Percentiles rank a stretch among this genome's conserved stretches.
These are phyloP conservation scores for Drosophila pruinosa DNA, from an alignment of 1,140 invertebrate species.

Conservation along the genomic window DNA sequence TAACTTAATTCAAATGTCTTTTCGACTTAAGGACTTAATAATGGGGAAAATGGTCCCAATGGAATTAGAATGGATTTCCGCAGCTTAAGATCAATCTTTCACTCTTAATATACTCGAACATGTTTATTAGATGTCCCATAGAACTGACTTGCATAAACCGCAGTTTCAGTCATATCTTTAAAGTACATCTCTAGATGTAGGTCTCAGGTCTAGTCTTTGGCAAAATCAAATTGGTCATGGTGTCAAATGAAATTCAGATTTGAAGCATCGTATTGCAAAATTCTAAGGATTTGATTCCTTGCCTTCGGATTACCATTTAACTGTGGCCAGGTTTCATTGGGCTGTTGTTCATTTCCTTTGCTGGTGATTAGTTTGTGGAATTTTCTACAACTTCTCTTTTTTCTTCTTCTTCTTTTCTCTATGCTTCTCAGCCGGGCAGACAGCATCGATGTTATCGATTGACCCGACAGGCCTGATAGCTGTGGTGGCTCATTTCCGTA, in stretches of 20 bases:
- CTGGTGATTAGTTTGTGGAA: constrained; percentile 67
- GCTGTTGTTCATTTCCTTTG: constrained; percentile 57
- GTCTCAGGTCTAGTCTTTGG: not conserved
- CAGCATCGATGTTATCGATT: constrained; percentile 60
- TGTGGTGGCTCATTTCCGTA: constrained; percentile 65
- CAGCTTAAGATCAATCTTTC: not conserved
- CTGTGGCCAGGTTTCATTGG: constrained; percentile 54
- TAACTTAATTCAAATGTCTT: not conserved
- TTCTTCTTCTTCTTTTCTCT: constrained; percentile 10
- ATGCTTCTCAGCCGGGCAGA: not conserved
- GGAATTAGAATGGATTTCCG: not conserved
- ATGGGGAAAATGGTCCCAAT: not conserved
- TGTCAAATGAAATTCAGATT: constrained; percentile 27
- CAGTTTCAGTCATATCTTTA: not conserved
- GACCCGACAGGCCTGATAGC: constrained; percentile 35
- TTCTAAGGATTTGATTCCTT: constrained; percentile 40
- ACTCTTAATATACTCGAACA: not conserved
- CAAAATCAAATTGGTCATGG: constrained; percentile 23
- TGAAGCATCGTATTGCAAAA: constrained; percentile 15
- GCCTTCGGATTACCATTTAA: constrained; percentile 31
- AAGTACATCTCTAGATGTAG: constrained; percentile 8
- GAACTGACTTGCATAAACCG: constrained; percentile 29
- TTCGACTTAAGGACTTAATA: too few species aligned
- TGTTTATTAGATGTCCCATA: not conserved
- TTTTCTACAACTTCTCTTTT: constrained; percentile 11